Evolutionary conservation across 2,888 invertebrate genomes (phyloP), one percentile per base, ranked within the genome.

Genomic region (Hetaerina titia): DNA sequence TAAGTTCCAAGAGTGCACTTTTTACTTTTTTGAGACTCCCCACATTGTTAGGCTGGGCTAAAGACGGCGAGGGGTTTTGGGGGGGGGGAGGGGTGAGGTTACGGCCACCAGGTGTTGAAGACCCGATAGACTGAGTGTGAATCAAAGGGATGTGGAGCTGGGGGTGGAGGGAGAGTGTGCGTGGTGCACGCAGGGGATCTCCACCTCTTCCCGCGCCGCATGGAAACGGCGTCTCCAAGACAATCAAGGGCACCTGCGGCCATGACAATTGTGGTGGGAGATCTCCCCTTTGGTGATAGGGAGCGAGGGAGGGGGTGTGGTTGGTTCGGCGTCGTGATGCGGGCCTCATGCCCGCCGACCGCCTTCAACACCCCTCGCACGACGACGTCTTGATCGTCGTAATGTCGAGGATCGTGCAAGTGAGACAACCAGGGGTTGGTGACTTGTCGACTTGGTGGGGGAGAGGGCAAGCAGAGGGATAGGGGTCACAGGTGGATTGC

Each of bases 191-290:
- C n/a, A n/a, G n/a, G n/a, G n/a, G n/a, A n/a, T n/a, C n/a, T n/a
- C n/a, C n/a, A n/a, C n/a, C n/a, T 8, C n/a, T 69, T n/a, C 69
- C 22, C 69, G 15, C 31, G 13, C 81, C 81, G n/a, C 81, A 81
- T 81, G 15, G 81, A 45, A 4, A 31, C 81, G 81, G 31, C 2
- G 25, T 81, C 25, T 31, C 11, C 81, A 11, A 81, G 81, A 81
- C 81, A 81, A 81, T 81, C 81, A 81, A 81, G 81, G 81, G 31
- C 81, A 81, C 81, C 81, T 81, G 81, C 81, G 81, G 31, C 81
- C 81, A 15, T 81, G 81, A 81, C 81, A 13, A 25, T 31, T 81
- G 81, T 4, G 31, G 31, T 13, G 60, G 13, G 13, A 11, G 13
- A 11, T 17, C 60, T 15, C 60, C 60, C 60, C 60, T 17, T 17